These are phyloP conservation scores for Wiebesia pumilae DNA, from an alignment of 1,140 invertebrate species.

Conservation along the genomic window DNA sequence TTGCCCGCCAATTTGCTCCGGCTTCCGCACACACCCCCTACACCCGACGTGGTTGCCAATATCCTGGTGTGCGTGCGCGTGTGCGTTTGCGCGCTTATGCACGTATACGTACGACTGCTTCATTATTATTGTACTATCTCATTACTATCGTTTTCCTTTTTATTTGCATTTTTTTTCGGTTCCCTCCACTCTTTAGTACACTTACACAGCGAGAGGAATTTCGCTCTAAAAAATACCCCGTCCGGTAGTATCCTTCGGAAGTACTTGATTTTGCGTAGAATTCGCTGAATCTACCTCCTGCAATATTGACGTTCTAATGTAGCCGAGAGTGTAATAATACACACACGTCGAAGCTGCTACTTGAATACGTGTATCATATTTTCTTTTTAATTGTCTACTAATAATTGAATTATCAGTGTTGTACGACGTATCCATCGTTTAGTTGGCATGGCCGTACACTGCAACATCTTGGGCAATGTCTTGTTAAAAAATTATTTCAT, in stretches of 20 bases:
- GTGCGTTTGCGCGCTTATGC: background rate
- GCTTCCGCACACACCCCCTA: conserved; percentile 40
- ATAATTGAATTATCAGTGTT: too few species aligned
- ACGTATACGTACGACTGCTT: background rate
- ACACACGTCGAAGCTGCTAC: too few species aligned
- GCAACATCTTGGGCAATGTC: too few species aligned
- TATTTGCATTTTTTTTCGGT: conserved; percentile 8
- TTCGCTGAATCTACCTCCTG: background rate
- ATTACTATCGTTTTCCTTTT: background rate
- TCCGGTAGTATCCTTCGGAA: background rate
- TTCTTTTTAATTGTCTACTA: too few species aligned
- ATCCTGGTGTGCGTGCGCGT: background rate
- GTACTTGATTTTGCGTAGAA: background rate
- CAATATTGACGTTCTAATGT: too few species aligned
- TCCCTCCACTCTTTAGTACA: conserved; percentile 14
- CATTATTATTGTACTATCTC: conserved; percentile 5
- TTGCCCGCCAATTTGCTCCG: conserved; percentile 69
- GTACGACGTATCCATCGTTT: too few species aligned
- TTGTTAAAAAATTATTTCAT: too few species aligned
- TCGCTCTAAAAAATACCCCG: background rate
- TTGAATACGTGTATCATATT: too few species aligned
- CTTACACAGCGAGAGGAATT: conserved; percentile 1
- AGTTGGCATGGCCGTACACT: too few species aligned
- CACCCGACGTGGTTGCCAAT: conserved; percentile 42
- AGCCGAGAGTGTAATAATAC: too few species aligned